Evolutionary conservation across 2,113 vertebrate genomes (phyloP).

Genomic region (Corythoichthys intestinalis): DNA sequence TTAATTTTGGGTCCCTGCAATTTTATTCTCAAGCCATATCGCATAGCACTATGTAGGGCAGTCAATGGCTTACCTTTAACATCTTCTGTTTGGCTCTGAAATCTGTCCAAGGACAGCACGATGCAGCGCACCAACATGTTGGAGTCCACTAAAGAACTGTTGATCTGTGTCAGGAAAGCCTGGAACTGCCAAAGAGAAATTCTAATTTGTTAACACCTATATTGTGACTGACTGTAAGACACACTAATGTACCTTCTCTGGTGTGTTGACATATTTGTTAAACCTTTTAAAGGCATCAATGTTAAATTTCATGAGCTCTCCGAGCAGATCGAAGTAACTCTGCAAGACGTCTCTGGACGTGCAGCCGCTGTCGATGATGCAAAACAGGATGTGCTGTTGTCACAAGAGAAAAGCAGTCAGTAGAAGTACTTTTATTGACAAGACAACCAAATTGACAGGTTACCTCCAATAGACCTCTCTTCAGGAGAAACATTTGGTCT

Average conservation of each 20-base stretch:
- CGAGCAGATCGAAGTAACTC: constrained; percentile 97
- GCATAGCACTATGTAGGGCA: no score
- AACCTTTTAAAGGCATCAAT: constrained; percentile 97
- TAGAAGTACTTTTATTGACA: neutral
- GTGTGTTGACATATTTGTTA: constrained; percentile 96
- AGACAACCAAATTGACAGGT: neutral
- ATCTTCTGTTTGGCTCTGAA: constrained; percentile 84
- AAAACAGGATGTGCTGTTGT: constrained; percentile 95
- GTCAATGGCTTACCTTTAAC: constrained; percentile 62
- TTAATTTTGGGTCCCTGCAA: no score
- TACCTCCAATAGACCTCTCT: constrained; percentile 95
- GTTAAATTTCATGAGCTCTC: constrained; percentile 99
- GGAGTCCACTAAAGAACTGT: constrained; percentile 95
- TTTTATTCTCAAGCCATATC: neutral
- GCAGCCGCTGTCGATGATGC: constrained; percentile 97
- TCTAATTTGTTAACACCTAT: neutral
- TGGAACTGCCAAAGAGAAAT: constrained; percentile 79
- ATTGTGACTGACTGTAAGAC: neutral
- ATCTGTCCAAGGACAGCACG: constrained; percentile 90
- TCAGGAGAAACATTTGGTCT: constrained; percentile 98
- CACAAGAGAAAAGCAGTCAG: neutral
- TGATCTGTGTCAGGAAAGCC: constrained; percentile 95
- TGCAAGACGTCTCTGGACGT: constrained; percentile 95
- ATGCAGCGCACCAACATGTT: constrained; percentile 98
- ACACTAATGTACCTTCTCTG: constrained; percentile 82